Evolutionary conservation across 2,113 vertebrate genomes (phyloP), one percentile per base, ranked within the genome.

Genomic region (Bubo bubo): DNA sequence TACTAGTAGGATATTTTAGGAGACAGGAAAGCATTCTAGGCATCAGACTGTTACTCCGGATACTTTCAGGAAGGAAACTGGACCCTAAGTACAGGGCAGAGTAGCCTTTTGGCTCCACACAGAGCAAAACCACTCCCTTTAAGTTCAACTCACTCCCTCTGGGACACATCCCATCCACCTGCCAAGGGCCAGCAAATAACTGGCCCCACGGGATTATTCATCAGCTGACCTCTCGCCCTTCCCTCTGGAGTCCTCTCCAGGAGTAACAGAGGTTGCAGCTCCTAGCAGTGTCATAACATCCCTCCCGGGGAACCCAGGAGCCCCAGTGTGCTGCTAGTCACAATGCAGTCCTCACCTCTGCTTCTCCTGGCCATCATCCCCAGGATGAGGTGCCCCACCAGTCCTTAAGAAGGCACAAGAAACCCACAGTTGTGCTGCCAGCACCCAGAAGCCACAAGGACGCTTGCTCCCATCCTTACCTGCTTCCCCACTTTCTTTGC

Each of bases 171-270:
- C 55, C 22, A 21, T 32, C 12, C 26, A 58, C 22, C 30, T 93
- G 62, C 34, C 24, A 58, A 14, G 2, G 21, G 8, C 12, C 32
- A 76, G 66, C 22, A 79, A 50, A 30, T 13, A 58, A 52, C 2
- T 35, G 12, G 15, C 28, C 52, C 32, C 2, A 1, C 5, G 4
- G 28, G 17, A 7, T 35, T 93, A 93, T 85, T 60, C 75, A 79
- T n/a, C 21, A 89, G 26, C 26, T 0, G 0, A 39, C 22, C 49
- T 56, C 50, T 56, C 0, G 0, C 26, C 24, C 28, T 67, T 81
- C 60, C 37, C 52, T 74, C 7, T 0, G 27, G 23, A 90, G 18
- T 19, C 47, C 55, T 47, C 50, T 55, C 52, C n/a, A 71, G 6
- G 4, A 84, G 1, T 20, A 75, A 83, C 5, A 7, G 30, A 80